A percentile compares a stretch with the other conserved stretches of the same genome.
Conservation (phyloP, 2,888 invertebrate genomes). For the Agrochola macilenta region DNA sequence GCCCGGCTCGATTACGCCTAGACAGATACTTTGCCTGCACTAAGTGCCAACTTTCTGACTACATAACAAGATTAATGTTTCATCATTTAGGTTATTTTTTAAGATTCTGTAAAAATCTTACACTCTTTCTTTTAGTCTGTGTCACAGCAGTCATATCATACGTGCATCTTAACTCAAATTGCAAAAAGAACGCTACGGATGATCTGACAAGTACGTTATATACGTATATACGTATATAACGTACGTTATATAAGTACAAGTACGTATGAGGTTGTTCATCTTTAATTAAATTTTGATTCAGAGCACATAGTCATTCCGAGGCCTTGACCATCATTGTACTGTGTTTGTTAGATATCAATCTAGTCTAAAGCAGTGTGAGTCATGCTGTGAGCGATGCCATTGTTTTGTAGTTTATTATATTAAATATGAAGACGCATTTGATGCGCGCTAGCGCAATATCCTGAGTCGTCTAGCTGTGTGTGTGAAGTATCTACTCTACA, state of each 20-base stretch:
- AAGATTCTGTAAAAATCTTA: neutral
- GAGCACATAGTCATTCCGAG: neutral
- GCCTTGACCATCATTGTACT: constrained; percentile 2
- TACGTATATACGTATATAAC: too few species aligned
- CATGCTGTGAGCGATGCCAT: constrained; percentile 15
- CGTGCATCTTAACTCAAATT: neutral
- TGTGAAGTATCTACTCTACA: neutral
- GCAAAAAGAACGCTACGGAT: neutral
- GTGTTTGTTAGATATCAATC: neutral
- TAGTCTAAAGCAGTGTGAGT: constrained; percentile 7
- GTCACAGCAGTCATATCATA: constrained; percentile 1
- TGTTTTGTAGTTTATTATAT: constrained; percentile 36
- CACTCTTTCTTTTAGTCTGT: neutral
- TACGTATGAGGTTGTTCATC: neutral
- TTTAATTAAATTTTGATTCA: neutral
- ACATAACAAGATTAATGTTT: constrained; percentile 37
- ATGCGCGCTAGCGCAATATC: constrained; percentile 29
- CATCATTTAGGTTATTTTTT: constrained; percentile 3
- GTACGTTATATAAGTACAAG: too few species aligned
- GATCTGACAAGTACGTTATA: neutral
- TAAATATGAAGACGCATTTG: constrained; percentile 44
- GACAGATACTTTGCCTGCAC: constrained; percentile 36
- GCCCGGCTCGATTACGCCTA: constrained; percentile 41
- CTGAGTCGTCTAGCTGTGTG: constrained; percentile 6
- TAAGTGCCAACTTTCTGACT: constrained; percentile 40